Evolutionary conservation across 2,888 invertebrate genomes (phyloP).

Genomic region (Atherix ibis): DNA sequence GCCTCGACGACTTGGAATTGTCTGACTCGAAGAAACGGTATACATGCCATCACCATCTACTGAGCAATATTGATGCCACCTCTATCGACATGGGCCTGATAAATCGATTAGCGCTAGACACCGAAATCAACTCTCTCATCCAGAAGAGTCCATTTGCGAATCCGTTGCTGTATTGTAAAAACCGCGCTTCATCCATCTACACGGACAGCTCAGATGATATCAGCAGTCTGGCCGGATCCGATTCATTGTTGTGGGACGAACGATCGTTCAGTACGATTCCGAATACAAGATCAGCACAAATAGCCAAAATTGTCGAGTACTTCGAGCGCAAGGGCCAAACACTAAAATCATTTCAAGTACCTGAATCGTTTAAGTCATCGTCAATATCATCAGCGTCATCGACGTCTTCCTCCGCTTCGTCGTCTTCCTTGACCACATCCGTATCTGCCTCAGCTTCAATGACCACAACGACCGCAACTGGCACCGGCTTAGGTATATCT

Average conservation of each 20-base stretch:
- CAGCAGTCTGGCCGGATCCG: conserved; percentile 63
- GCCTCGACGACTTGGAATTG: conserved; percentile 40
- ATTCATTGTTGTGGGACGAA: conserved; percentile 54
- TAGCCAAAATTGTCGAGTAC: conserved; percentile 74
- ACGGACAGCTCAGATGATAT: conserved; percentile 79
- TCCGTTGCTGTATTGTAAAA: conserved; percentile 42
- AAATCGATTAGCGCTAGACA: conserved; percentile 33
- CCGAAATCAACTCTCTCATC: conserved; percentile 33
- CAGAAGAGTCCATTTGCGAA: conserved; percentile 34
- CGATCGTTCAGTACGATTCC: conserved; percentile 39
- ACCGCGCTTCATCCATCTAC: conserved; percentile 65
- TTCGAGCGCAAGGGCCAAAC: conserved; percentile 63
- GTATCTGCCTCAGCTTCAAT: conserved; percentile 2
- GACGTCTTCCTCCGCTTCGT: conserved; percentile 5
- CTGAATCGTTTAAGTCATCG: conserved; percentile 20
- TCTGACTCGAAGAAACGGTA: conserved; percentile 24
- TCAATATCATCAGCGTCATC: conserved; percentile 6
- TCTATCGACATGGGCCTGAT: conserved; percentile 35
- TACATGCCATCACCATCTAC: conserved; percentile 22
- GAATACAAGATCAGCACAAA: conserved; percentile 46
- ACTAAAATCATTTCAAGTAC: conserved; percentile 35
- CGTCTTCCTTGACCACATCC: neutral
- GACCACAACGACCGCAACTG: neutral
- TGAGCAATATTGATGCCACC: conserved; percentile 30
- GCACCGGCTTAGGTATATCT: too few relatives aligned